Evolutionary conservation across 2,113 vertebrate genomes (phyloP).

Genomic region (Bettongia penicillata): DNA sequence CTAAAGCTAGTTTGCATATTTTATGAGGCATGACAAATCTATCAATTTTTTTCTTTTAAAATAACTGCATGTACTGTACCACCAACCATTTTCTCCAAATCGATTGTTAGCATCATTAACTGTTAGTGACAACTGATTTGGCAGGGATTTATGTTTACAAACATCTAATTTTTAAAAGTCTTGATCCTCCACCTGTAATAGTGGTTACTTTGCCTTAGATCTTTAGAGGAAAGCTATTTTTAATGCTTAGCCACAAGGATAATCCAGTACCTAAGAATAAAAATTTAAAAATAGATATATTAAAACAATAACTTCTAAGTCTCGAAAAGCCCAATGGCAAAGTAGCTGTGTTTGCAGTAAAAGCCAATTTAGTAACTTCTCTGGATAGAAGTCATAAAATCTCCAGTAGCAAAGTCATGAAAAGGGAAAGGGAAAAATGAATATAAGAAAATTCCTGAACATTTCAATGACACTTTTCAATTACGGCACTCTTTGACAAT

Average conservation of each 20-base stretch:
- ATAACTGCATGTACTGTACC: slow-evolving; percentile 75
- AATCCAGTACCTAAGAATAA: slow-evolving; percentile 32
- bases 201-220: slow-evolving; percentile 33
- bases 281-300: slow-evolving; percentile 27
- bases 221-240: slow-evolving; percentile 24
- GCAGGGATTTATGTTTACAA: slow-evolving; percentile 73
- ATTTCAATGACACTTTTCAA: slow-evolving; percentile 13
- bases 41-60: slow-evolving; percentile 82
- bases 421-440: slow-evolving; percentile 42
- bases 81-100: slow-evolving; percentile 76
- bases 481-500: slow-evolving; percentile 25
- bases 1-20: slow-evolving; percentile 71
- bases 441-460: not conserved
- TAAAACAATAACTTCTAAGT: slow-evolving; percentile 51
- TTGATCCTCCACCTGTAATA: slow-evolving; percentile 5
- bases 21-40: slow-evolving; percentile 77
- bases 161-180: slow-evolving; percentile 54
- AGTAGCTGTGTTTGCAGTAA: slow-evolving; percentile 29
- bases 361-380: slow-evolving; percentile 25
- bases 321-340: slow-evolving; percentile 32
- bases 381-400: slow-evolving; percentile 41
- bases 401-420: not conserved
- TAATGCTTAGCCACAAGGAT: slow-evolving; percentile 19
- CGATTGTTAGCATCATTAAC: slow-evolving; percentile 74
- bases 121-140: slow-evolving; percentile 77